phyloP scores from a whole-genome alignment of 30 jellyfish, hydroid and myxozoan species.

The Aurelia aurita complex sp. Pacific region DNA sequence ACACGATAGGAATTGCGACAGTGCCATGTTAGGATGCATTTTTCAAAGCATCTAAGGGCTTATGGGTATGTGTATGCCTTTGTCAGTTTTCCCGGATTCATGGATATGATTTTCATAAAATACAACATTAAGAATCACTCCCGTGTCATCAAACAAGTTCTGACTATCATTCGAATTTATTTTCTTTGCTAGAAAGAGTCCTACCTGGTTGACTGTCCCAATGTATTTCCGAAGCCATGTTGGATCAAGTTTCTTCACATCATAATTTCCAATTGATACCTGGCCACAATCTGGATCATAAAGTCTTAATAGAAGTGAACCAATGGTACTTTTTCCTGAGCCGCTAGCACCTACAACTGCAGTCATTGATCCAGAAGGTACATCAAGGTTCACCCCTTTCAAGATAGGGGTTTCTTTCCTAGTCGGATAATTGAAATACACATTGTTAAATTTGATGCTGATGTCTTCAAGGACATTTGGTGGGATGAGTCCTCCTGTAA shows the following conservation, averaged over 20 bases:
- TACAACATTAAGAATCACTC: too few species aligned
- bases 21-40: too few species aligned
- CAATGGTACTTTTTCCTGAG: conserved; percentile 97
- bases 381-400: conserved; percentile 63
- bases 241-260: conserved; percentile 82
- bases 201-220: conserved; percentile 97
- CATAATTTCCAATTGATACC: conserved; percentile 74
- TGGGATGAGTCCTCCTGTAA: conserved; percentile 86
- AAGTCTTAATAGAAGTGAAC: conserved; percentile 84
- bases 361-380: conserved; percentile 81
- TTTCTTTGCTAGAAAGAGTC: neutral
- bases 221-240: conserved; percentile 75
- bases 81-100: too few species aligned
- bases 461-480: conserved; percentile 42
- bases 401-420: conserved; percentile 69
- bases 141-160: too few species aligned
- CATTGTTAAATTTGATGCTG: conserved; percentile 68
- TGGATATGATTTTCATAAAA: too few species aligned
- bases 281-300: conserved; percentile 91
- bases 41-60: too few species aligned
- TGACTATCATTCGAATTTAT: too few species aligned
- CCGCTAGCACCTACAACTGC: conserved; percentile 99
- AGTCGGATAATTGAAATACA: conserved; percentile 78
- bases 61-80: too few species aligned
- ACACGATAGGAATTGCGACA: too few species aligned